phyloP scores from a whole-genome alignment of 2,797 vertebrate genomes.

The Propithecus perrieri region DNA sequence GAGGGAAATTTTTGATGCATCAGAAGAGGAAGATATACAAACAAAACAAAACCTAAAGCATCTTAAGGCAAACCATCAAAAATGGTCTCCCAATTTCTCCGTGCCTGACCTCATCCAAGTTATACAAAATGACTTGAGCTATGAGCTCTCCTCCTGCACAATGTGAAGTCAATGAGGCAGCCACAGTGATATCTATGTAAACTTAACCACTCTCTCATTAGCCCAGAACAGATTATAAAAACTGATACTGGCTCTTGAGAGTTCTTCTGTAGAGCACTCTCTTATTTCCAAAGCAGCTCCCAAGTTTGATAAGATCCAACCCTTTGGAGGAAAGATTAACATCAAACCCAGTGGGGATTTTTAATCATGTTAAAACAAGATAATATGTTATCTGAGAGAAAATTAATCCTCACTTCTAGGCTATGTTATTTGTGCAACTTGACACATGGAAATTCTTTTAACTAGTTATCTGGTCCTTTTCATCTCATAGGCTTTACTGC shows the following conservation, averaged over 20 bases:
- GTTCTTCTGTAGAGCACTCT: neutral
- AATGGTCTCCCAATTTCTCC: neutral
- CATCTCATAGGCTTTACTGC: constrained; percentile 59
- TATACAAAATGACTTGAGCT: neutral
- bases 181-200: constrained; percentile 48
- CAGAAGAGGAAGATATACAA: neutral
- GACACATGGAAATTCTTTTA: constrained; percentile 55
- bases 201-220: constrained; percentile 44
- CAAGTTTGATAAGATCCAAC: constrained; percentile 51
- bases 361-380: constrained; percentile 71
- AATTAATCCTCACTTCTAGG: constrained; percentile 61
- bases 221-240: constrained; percentile 32
- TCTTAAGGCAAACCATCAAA: neutral
- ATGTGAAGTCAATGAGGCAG: constrained; percentile 18
- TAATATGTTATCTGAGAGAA: constrained; percentile 63
- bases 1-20: neutral
- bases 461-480: constrained; percentile 52
- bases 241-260: neutral
- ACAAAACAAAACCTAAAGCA: neutral
- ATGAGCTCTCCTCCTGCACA: neutral
- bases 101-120: neutral
- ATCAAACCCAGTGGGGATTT: constrained; percentile 24
- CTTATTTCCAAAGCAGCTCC: constrained; percentile 55
- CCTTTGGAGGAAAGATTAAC: constrained; percentile 58
- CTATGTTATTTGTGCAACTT: constrained; percentile 57